phyloP scores from a whole-genome alignment of 2,888 invertebrate species.

The Drosophila helvetica region DNA sequence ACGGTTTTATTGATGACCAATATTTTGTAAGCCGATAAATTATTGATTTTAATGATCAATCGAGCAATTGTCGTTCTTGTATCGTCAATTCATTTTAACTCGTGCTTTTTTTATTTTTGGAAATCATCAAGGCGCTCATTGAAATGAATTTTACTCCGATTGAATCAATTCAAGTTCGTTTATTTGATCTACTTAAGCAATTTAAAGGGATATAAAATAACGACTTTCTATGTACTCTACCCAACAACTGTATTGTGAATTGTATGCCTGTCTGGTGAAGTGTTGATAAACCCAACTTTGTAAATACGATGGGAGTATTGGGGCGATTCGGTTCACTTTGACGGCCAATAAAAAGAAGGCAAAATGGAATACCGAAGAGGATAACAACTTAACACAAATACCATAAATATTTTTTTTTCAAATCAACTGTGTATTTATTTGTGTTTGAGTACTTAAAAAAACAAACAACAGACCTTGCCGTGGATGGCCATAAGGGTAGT shows the following conservation, averaged over 20 bases:
- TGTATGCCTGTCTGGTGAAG: slow-evolving; percentile 40
- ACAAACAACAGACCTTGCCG: too few relatives aligned
- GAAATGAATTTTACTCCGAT: neutral
- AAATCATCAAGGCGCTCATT: neutral
- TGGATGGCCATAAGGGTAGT: too few relatives aligned
- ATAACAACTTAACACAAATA: slow-evolving; percentile 43
- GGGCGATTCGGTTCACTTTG: slow-evolving; percentile 52
- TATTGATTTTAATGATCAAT: too few relatives aligned
- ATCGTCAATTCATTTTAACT: neutral
- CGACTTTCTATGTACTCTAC: slow-evolving; percentile 47
- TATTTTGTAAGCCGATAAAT: too few relatives aligned
- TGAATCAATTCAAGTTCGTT: slow-evolving; percentile 4
- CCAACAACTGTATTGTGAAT: slow-evolving; percentile 40
- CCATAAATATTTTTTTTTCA: slow-evolving; percentile 58
- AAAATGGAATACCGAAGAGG: neutral
- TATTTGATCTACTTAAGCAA: slow-evolving; percentile 19
- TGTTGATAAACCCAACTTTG: slow-evolving; percentile 52
- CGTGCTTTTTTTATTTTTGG: neutral
- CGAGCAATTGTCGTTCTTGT: too few relatives aligned
- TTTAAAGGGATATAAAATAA: slow-evolving; percentile 34
- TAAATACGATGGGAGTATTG: slow-evolving; percentile 51
- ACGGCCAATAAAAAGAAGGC: slow-evolving; percentile 53
- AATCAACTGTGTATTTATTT: slow-evolving; percentile 32
- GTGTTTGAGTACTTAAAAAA: too few relatives aligned
- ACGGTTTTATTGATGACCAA: too few relatives aligned